Percentiles rank a stretch among this genome's conserved stretches.
Evolutionary conservation across 2,888 invertebrate species (phyloP).

Genomic region (Aphodius sticticus): DNA sequence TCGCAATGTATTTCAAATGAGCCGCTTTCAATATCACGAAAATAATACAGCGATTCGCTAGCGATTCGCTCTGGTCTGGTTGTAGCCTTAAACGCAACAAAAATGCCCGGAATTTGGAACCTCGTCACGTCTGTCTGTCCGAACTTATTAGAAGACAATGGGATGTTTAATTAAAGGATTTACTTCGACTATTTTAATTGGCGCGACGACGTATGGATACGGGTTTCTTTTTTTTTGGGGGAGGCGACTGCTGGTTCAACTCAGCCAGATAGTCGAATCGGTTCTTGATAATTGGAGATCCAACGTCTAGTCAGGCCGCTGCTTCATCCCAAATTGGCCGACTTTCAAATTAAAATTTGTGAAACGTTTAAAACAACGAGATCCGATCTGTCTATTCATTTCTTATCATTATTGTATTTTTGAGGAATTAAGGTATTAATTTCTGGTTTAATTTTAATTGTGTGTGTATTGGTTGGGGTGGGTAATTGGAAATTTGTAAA

Average conservation of each 20-base stretch:
- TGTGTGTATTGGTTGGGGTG: no score
- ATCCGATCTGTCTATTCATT: no score
- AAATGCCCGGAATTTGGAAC: constrained; percentile 14
- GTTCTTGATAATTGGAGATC: not conserved
- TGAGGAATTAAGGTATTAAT: no score
- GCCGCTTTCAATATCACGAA: no score
- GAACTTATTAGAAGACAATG: constrained; percentile 25
- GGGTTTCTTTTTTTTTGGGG: not conserved
- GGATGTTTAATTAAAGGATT: constrained; percentile 24
- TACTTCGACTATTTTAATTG: constrained; percentile 24
- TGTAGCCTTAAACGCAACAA: not conserved
- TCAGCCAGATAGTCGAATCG: not conserved
- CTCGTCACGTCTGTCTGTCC: constrained; percentile 12
- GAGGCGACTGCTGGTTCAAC: not conserved
- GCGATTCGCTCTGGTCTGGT: no score
- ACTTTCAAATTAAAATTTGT: not conserved
- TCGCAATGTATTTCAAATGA: no score
- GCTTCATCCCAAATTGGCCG: not conserved
- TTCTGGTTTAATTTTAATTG: no score
- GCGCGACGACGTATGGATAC: constrained; percentile 12
- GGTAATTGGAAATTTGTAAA: no score
- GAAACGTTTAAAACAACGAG: not conserved
- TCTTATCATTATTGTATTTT: no score
- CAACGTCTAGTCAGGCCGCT: not conserved
- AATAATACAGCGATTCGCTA: no score